Conservation (phyloP, 2,888 invertebrate genomes). For the Sceliomorpha sp. region DNA sequence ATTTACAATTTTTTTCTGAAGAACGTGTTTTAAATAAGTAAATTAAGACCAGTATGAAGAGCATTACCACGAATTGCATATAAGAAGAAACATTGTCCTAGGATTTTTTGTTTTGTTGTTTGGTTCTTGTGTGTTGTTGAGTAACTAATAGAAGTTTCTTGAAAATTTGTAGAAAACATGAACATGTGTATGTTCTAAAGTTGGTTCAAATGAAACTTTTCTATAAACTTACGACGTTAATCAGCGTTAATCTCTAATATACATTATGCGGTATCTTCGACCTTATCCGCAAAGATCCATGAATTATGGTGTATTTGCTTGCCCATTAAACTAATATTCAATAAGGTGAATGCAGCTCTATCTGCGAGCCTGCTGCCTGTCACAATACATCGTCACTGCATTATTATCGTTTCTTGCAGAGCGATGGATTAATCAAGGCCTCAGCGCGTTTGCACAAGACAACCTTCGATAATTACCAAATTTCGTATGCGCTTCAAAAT, state of each 20-base stretch:
- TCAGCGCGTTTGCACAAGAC: conserved; percentile 4
- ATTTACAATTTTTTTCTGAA: no score
- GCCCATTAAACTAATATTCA: conserved; percentile 57
- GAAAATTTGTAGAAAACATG: no score
- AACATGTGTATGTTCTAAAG: no score
- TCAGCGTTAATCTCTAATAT: conserved; percentile 53
- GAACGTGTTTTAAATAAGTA: no score
- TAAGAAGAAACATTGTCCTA: no score
- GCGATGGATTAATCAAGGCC: conserved; percentile 39
- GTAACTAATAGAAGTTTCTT: no score
- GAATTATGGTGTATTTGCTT: conserved; percentile 54
- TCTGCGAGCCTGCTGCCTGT: conserved; percentile 16
- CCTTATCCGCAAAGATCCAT: conserved; percentile 16
- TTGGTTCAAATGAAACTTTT: conserved; percentile 45
- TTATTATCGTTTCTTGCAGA: conserved; percentile 44
- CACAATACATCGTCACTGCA: conserved; percentile 30
- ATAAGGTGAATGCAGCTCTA: conserved; percentile 48
- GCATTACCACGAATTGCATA: no score
- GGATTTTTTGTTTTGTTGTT: no score
- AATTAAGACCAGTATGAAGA: no score
- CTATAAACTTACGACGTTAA: conserved; percentile 58
- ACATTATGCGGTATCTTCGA: conserved; percentile 15
- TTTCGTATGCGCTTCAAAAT: conserved; percentile 6
- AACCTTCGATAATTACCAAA: conserved; percentile 18
- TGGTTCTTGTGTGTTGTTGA: no score